Conservation (phyloP, 2,113 vertebrate genomes). For the Gallinago jamesoni region DNA sequence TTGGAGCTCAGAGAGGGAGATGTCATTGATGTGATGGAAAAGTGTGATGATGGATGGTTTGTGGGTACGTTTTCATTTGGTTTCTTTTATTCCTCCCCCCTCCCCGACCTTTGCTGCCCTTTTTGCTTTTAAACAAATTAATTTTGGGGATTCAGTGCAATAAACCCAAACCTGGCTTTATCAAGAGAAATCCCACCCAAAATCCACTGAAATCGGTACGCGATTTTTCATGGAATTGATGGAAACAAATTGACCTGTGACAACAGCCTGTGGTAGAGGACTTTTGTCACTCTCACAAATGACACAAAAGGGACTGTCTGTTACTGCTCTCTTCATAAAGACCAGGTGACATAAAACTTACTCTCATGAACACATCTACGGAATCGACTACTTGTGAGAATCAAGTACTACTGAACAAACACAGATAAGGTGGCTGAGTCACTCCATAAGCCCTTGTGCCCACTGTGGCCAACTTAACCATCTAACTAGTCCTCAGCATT, state of each 20-base stretch:
- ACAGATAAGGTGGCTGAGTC: neutral
- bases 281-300: neutral
- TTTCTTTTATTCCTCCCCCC: neutral
- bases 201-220: neutral
- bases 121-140: neutral
- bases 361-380: neutral
- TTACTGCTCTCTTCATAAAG: neutral
- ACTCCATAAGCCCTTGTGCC: neutral
- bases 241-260: neutral
- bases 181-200: neutral
- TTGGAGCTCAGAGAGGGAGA: constrained; percentile 96
- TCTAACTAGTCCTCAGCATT: neutral
- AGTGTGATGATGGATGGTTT: constrained; percentile 99
- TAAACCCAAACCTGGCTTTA: neutral
- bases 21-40: constrained; percentile 96
- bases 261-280: neutral
- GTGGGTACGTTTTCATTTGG: constrained; percentile 83
- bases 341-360: neutral
- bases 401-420: neutral
- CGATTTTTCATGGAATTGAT: neutral
- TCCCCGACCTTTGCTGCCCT: neutral
- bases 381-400: neutral
- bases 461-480: neutral
- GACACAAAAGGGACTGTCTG: neutral
- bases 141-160: neutral